Conservation (phyloP, 2,888 invertebrate species). For the Hirtodrosophila cameraria region DNA sequence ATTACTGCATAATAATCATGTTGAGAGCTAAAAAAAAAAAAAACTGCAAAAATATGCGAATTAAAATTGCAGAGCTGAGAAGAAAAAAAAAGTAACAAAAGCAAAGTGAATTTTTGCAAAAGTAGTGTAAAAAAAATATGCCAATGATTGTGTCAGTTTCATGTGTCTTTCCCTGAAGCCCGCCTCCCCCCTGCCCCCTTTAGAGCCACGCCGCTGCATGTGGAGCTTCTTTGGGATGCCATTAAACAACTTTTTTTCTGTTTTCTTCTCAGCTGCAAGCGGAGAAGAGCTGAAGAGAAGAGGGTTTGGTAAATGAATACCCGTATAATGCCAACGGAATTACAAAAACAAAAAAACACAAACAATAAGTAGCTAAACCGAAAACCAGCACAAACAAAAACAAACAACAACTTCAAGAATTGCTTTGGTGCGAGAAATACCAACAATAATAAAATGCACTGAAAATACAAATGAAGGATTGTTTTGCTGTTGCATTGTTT, state of each 20-base stretch:
- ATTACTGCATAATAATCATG: too few relatives aligned
- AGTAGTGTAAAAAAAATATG: constrained; percentile 38
- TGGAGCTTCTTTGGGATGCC: constrained; percentile 43
- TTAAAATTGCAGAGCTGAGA: constrained; percentile 13
- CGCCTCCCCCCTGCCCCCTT: not conserved
- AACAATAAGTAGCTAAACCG: constrained; percentile 53
- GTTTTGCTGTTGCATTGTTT: constrained; percentile 34
- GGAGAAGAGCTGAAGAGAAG: not conserved
- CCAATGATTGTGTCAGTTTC: constrained; percentile 63
- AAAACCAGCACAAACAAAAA: constrained; percentile 47
- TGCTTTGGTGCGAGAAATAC: constrained; percentile 4
- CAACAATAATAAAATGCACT: constrained; percentile 40
- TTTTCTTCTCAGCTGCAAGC: constrained; percentile 36
- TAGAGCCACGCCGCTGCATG: not conserved
- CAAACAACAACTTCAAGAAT: constrained; percentile 20
- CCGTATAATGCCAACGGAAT: constrained; percentile 68
- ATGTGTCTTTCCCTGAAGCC: constrained; percentile 30
- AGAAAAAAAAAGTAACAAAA: constrained; percentile 29
- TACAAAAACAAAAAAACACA: constrained; percentile 34
- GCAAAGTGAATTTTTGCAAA: constrained; percentile 53
- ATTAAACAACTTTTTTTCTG: constrained; percentile 47
- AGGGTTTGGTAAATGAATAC: constrained; percentile 48
- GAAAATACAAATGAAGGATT: constrained; percentile 73
- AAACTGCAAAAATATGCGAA: constrained; percentile 26
- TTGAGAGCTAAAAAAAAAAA: too few relatives aligned